Evolutionary conservation across 2,113 vertebrate genomes (phyloP), one percentile per base, ranked within the genome.

Genomic region (Verasper variegatus): DNA sequence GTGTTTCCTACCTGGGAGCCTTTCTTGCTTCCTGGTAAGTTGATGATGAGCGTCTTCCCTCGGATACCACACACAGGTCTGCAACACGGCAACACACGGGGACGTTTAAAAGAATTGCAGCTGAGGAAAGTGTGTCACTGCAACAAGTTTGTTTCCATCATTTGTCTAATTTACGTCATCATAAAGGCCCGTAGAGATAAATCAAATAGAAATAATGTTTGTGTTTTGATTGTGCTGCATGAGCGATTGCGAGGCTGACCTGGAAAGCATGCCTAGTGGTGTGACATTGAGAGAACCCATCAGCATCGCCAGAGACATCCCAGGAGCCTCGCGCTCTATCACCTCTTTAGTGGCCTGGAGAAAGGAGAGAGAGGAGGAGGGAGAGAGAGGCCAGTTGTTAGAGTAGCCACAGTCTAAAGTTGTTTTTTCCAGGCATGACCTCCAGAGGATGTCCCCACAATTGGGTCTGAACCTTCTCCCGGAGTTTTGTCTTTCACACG

Each of bases 271-370:
- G 90, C 97, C 98, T 85, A 99, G 94, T 71, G 98, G 98, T 90
- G 98, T 99, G 93, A 99, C 98, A 93, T 99, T 98, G 90, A 99
- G 96, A 51, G 98, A 99, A 92, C 98, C 98, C 98, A 99, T 99
- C 92, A 99, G 95, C 98, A 99, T 99, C 66, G 98, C 98, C 87
- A 99, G 93, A 87, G 97, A 98, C 98, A 99, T 99, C 85, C 98
- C 98, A 71, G 98, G 98, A 61, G 97, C 97, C 95, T 99, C 98
- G 64, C 98, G 95, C 93, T 99, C 97, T 94, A 99, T 99, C 94
- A 99, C 98, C 95, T 99, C 98, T 92, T 96, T 98, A 89, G 98
- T 99, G 90, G 98, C 98, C 98, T 99, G 94, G 54, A 80, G 74
- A 77, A 51, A 72, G 4, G 21, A 23, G 27, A 47, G 58, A 35